phyloP scores from a whole-genome alignment of 2,888 invertebrate species.

The Colletes collaris region DNA sequence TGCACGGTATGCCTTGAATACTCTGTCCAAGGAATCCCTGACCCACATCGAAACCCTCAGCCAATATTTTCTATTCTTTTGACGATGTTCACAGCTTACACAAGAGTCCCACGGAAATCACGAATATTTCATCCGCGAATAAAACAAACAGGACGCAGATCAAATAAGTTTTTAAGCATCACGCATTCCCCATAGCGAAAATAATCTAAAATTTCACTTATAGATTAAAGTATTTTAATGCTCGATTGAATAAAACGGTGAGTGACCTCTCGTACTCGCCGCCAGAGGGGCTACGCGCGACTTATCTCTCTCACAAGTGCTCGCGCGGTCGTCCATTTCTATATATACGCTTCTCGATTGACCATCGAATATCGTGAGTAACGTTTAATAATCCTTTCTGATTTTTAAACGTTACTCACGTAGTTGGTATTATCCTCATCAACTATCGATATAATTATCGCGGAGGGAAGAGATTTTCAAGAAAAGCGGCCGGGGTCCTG shows the following conservation, averaged over 20 bases:
- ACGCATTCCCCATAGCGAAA: too few relatives aligned
- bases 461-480: slow-evolving; percentile 16
- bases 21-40: slow-evolving; percentile 69
- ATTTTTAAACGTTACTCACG: slow-evolving; percentile 33
- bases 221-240: too few relatives aligned
- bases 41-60: slow-evolving; percentile 67
- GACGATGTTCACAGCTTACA: slow-evolving; percentile 44
- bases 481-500: slow-evolving; percentile 7
- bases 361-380: too few relatives aligned
- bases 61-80: slow-evolving; percentile 70
- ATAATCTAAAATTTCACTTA: too few relatives aligned
- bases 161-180: too few relatives aligned
- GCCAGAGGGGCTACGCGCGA: too few relatives aligned
- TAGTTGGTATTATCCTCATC: slow-evolving; percentile 40
- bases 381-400: slow-evolving; percentile 1
- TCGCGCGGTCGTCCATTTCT: too few relatives aligned
- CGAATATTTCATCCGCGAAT: slow-evolving; percentile 49
- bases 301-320: too few relatives aligned
- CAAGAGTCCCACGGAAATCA: slow-evolving; percentile 48
- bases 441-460: slow-evolving; percentile 42
- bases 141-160: slow-evolving; percentile 1
- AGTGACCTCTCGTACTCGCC: too few relatives aligned
- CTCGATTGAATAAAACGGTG: too few relatives aligned
- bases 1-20: slow-evolving; percentile 67
- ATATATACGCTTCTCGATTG: too few relatives aligned